phyloP scores from a whole-genome alignment of 1,140 invertebrate genomes.

The Rhynchophorus ferrugineus region DNA sequence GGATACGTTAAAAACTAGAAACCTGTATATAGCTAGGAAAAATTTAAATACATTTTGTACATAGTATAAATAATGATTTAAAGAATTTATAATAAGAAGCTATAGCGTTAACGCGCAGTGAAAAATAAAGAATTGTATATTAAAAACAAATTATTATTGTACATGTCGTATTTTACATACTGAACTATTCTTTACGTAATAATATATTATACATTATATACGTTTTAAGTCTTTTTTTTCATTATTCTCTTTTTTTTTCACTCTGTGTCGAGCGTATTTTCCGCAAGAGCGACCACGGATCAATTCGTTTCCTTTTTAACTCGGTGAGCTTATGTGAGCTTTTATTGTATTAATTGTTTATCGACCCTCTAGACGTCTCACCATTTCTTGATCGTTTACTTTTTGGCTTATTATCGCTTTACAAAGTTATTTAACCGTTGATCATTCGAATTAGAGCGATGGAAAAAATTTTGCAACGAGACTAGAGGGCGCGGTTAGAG shows the following conservation, averaged over 20 bases:
- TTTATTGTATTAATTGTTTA: background rate
- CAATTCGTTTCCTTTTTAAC: conserved; percentile 18
- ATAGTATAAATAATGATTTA: conserved; percentile 26
- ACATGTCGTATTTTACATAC: conserved; percentile 37
- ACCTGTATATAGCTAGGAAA: conserved; percentile 33
- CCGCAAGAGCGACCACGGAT: conserved; percentile 26
- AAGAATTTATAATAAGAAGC: conserved; percentile 11
- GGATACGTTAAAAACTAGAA: too few species aligned
- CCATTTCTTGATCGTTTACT: background rate
- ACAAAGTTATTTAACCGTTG: too few species aligned
- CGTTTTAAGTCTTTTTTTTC: conserved; percentile 24
- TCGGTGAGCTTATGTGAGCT: conserved; percentile 17
- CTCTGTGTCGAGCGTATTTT: conserved; percentile 39
- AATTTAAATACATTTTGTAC: conserved; percentile 26
- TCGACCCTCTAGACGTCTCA: background rate
- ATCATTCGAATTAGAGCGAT: too few species aligned
- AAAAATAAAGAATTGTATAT: conserved; percentile 27
- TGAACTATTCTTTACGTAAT: conserved; percentile 31
- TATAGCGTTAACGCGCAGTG: conserved; percentile 20
- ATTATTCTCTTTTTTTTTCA: conserved; percentile 30
- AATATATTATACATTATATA: conserved; percentile 34
- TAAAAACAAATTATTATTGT: conserved; percentile 19
- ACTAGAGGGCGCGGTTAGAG: too few species aligned
- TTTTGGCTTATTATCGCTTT: too few species aligned
- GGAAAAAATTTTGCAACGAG: too few species aligned